phyloP scores from a whole-genome alignment of 2,113 vertebrate species.

The Neomonachus schauinslandi region DNA sequence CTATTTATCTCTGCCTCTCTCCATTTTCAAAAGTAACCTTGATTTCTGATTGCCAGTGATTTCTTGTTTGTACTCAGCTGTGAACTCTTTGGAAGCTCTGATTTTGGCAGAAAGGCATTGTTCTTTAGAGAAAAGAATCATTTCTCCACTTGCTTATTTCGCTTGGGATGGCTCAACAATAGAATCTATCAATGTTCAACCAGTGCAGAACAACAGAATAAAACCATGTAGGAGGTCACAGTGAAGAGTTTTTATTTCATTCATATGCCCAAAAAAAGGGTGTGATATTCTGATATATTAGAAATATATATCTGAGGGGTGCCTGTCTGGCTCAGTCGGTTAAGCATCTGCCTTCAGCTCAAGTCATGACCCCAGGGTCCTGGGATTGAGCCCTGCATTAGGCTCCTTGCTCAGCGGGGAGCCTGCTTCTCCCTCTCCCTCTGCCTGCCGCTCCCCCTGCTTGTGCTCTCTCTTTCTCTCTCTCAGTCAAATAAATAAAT shows the following conservation, averaged over 20 bases:
- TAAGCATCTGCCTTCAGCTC: too few species aligned
- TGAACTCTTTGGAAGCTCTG: not conserved
- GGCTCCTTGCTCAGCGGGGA: too few species aligned
- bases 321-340: too few species aligned
- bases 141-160: not conserved
- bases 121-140: not conserved
- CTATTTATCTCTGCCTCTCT: not conserved
- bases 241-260: not conserved
- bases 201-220: not conserved
- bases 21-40: not conserved
- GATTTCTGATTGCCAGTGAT: not conserved
- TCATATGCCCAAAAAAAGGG: too few species aligned
- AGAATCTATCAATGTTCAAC: not conserved
- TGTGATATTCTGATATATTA: too few species aligned
- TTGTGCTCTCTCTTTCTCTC: too few species aligned
- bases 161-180: not conserved
- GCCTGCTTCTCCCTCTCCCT: too few species aligned
- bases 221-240: not conserved
- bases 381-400: too few species aligned
- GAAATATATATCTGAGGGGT: too few species aligned
- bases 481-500: too few species aligned
- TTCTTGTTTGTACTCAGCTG: not conserved
- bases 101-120: not conserved
- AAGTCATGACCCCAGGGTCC: too few species aligned
- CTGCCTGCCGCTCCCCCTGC: too few species aligned